phyloP scores from a whole-genome alignment of 2,888 invertebrate species.

The Ypsolopha scabrella region DNA sequence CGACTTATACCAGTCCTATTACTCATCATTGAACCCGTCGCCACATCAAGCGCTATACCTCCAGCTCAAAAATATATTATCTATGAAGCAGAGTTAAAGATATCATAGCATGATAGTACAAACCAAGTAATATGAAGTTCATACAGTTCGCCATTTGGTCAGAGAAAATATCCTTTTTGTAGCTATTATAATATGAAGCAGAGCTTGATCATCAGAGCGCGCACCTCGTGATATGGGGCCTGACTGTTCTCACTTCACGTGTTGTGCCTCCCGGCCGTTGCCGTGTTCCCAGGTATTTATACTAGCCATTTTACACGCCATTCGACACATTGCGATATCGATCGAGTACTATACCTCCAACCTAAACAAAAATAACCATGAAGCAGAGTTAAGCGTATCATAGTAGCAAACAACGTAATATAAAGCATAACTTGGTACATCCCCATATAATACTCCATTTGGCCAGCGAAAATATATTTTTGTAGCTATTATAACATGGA shows the following conservation, averaged over 20 bases:
- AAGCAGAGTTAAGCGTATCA: no score
- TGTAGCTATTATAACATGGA: not conserved
- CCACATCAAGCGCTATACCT: slow-evolving; percentile 21
- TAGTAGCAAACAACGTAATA: no score
- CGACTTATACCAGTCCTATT: slow-evolving; percentile 64
- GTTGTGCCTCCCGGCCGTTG: slow-evolving; percentile 54
- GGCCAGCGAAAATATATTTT: not conserved
- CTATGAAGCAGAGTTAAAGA: no score
- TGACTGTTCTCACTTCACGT: slow-evolving; percentile 33
- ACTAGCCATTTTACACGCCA: slow-evolving; percentile 61
- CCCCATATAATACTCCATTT: not conserved
- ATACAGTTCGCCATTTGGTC: not conserved
- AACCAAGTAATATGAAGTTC: no score
- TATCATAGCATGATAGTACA: no score
- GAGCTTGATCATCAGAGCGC: not conserved
- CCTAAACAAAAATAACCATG: no score
- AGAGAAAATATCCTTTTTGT: not conserved
- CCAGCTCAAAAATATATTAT: no score
- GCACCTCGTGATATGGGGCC: slow-evolving; percentile 19
- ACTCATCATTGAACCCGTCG: slow-evolving; percentile 65
- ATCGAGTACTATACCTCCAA: slow-evolving; percentile 8
- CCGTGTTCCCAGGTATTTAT: slow-evolving; percentile 58
- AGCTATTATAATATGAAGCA: not conserved
- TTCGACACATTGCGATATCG: slow-evolving; percentile 58
- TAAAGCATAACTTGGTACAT: no score